A percentile compares a stretch with the other conserved stretches of the same genome.
Conservation (phyloP, 2,888 invertebrate species). For the Sepiola atlantica region DNA sequence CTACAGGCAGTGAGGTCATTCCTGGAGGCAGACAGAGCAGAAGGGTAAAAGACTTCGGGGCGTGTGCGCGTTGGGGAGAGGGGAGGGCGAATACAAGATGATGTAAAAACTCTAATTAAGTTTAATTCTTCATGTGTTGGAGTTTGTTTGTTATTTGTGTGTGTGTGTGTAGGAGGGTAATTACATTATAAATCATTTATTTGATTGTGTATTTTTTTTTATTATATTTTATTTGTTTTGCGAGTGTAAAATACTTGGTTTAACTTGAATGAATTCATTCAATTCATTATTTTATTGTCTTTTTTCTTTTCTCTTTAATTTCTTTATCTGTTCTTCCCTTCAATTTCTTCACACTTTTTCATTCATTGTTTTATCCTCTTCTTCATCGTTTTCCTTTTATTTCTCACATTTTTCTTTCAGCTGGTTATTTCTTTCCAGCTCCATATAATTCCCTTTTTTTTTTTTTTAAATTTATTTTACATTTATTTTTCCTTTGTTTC, state of each 20-base stretch:
- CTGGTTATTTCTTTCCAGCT: no score
- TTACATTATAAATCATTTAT: neutral
- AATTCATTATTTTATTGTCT: neutral
- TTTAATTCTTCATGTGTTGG: neutral
- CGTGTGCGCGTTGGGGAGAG: no score
- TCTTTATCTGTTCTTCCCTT: neutral
- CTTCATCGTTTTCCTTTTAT: neutral
- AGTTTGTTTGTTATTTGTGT: neutral
- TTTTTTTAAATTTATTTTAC: no score
- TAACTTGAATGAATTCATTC: neutral
- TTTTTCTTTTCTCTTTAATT: neutral
- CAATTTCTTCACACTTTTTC: neutral
- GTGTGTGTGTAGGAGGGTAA: neutral
- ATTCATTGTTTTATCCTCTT: neutral
- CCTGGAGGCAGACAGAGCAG: neutral
- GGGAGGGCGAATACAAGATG: neutral
- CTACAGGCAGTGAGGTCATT: conserved; percentile 12
- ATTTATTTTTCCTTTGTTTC: neutral
- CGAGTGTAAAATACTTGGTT: neutral
- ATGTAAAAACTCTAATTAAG: neutral
- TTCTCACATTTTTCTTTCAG: neutral
- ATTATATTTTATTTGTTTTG: no score
- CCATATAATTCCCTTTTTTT: no score
- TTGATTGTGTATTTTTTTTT: neutral
- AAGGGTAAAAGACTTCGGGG: neutral